Conservation (phyloP, 2,888 invertebrate species). For the Agonopterix arenella region DNA sequence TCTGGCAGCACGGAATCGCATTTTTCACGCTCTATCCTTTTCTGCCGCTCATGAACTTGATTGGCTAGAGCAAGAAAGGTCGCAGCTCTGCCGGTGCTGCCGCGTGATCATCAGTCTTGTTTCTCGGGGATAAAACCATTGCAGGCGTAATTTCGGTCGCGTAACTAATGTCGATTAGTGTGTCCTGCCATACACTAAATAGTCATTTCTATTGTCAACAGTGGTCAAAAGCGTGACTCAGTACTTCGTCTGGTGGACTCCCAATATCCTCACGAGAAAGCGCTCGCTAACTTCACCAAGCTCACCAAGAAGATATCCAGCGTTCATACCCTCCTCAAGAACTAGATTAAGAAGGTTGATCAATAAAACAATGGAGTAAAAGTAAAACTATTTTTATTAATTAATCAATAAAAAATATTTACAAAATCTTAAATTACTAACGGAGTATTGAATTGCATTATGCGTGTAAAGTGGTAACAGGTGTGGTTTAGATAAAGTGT, state of each 20-base stretch:
- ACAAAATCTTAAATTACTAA: constrained; percentile 55
- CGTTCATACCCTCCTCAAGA: constrained; percentile 36
- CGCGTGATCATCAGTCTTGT: too few species aligned
- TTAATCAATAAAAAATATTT: constrained; percentile 55
- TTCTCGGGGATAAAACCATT: too few species aligned
- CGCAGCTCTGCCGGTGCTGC: too few species aligned
- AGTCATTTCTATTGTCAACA: not conserved
- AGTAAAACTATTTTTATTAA: constrained; percentile 35
- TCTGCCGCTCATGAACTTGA: too few species aligned
- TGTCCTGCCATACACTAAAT: too few species aligned
- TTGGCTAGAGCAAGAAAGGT: too few species aligned
- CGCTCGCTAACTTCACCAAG: constrained; percentile 55
- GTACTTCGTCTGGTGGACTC: constrained; percentile 52
- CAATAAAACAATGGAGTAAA: not conserved
- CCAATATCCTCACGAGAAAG: constrained; percentile 54
- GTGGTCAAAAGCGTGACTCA: constrained; percentile 35
- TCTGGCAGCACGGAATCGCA: too few species aligned
- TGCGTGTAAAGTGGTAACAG: constrained; percentile 57
- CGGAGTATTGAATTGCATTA: constrained; percentile 68
- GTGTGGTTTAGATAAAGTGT: constrained; percentile 12
- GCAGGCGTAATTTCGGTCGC: too few species aligned
- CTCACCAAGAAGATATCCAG: constrained; percentile 61
- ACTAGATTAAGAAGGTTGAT: constrained; percentile 10
- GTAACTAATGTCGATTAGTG: too few species aligned
- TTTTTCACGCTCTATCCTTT: too few species aligned